Percentiles rank a stretch among this genome's conserved stretches.
phyloP scores from a whole-genome alignment of 37 sponge, comb jelly and placozoan genomes.

The Cladorhizidae sp. region DNA sequence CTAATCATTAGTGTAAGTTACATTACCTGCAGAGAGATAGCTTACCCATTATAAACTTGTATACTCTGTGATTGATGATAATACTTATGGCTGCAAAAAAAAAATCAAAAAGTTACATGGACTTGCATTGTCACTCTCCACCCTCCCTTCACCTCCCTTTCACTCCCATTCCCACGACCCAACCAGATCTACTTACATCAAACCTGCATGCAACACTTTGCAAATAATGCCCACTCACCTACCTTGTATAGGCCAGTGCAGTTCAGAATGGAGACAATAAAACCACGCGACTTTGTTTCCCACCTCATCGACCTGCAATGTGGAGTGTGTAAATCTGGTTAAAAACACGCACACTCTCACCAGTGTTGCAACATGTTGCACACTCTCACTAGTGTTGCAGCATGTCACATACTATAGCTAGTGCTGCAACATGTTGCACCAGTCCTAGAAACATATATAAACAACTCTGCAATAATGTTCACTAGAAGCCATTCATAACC shows the following conservation, averaged over 20 bases:
- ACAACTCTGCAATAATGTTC: not conserved
- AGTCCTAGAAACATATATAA: not conserved
- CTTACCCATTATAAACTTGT: conserved; percentile 5
- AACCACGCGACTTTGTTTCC: conserved; percentile 15
- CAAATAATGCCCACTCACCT: not conserved
- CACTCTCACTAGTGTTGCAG: too few relatives aligned
- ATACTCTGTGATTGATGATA: not conserved
- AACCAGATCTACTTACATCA: too few relatives aligned
- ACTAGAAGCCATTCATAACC: too few relatives aligned
- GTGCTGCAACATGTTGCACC: too few relatives aligned
- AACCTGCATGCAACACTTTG: too few relatives aligned
- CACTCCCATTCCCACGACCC: too few relatives aligned
- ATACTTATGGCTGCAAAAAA: not conserved
- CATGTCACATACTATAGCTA: not conserved
- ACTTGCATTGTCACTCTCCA: too few relatives aligned
- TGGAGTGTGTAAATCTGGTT: too few relatives aligned
- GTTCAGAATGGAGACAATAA: not conserved
- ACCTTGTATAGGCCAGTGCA: conserved; percentile 7
- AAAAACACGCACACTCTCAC: too few relatives aligned
- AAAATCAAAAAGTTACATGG: not conserved
- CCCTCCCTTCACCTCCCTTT: too few relatives aligned
- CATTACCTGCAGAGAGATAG: not conserved
- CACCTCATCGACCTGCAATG: not conserved
- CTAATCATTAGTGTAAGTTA: not conserved
- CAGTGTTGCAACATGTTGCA: too few relatives aligned